These are phyloP conservation scores for Prunella himalayana DNA, from an alignment of 2,113 vertebrate species.

Conservation along the genomic window DNA sequence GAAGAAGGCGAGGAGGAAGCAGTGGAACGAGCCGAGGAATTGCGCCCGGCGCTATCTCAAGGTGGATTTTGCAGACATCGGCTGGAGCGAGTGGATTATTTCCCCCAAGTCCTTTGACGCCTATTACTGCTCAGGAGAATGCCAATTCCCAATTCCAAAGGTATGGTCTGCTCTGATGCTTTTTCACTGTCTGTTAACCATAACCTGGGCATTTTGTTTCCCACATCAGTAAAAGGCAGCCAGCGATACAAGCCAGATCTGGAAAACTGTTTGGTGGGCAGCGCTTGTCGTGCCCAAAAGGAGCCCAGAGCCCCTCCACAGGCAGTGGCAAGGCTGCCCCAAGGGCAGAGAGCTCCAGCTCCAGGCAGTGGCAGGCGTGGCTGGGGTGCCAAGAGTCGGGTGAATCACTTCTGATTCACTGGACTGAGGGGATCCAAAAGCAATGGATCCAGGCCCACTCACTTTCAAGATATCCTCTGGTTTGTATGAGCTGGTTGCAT, in stretches of 20 bases:
- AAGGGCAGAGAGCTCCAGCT: neutral
- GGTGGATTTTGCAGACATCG: slow-evolving; percentile 97
- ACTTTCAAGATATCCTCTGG: neutral
- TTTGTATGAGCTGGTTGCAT: neutral
- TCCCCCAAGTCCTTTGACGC: slow-evolving; percentile 95
- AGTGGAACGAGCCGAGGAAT: slow-evolving; percentile 88
- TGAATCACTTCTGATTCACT: neutral
- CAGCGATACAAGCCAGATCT: neutral
- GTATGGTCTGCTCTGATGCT: slow-evolving; percentile 50
- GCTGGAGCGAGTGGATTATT: slow-evolving; percentile 99
- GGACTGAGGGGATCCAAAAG: neutral
- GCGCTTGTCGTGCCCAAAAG: fast-evolving
- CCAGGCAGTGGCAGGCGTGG: fast-evolving
- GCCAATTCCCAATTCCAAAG: slow-evolving; percentile 99
- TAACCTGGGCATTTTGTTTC: neutral
- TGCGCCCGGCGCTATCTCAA: slow-evolving; percentile 91
- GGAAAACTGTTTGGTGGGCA: neutral
- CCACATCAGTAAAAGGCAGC: neutral
- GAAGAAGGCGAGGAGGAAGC: slow-evolving; percentile 90
- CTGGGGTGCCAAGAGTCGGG: neutral
- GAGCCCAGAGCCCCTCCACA: neutral
- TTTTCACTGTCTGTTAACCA: neutral
- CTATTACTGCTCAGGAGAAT: slow-evolving; percentile 93
- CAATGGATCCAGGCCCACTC: neutral
- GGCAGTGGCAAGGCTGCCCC: too few relatives aligned